These are phyloP conservation scores for Drosophila albomicans DNA, from an alignment of 1,140 invertebrate genomes.

Conservation along the genomic window DNA sequence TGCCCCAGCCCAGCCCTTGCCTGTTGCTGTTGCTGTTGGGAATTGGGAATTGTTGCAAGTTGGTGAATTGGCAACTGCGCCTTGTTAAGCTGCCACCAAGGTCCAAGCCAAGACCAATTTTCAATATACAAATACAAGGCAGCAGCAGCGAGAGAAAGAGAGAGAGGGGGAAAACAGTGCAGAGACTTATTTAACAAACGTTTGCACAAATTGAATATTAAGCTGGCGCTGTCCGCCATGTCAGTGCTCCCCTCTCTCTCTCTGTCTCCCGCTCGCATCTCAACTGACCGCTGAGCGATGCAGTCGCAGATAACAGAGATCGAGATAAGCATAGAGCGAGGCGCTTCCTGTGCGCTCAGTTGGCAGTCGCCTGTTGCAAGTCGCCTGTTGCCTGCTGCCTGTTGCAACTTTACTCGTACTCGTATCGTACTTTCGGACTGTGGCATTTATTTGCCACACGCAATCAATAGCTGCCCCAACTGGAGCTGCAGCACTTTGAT, in stretches of 20 bases:
- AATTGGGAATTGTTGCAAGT: slow-evolving; percentile 22
- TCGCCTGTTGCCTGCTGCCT: slow-evolving; percentile 4
- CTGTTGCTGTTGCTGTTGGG: slow-evolving; percentile 4
- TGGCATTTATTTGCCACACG: slow-evolving; percentile 77
- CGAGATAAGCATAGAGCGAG: slow-evolving; percentile 62
- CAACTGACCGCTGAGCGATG: slow-evolving; percentile 38
- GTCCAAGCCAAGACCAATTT: slow-evolving; percentile 10
- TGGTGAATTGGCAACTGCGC: slow-evolving; percentile 8
- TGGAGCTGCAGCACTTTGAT: slow-evolving; percentile 70
- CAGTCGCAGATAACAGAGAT: slow-evolving; percentile 65
- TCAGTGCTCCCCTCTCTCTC: not conserved
- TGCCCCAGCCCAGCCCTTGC: slow-evolving; percentile 6
- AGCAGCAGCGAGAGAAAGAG: slow-evolving; percentile 6
- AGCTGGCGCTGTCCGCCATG: slow-evolving; percentile 49
- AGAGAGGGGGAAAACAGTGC: not conserved
- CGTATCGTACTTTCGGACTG: slow-evolving; percentile 32
- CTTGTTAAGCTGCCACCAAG: slow-evolving; percentile 20
- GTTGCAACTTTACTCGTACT: not conserved
- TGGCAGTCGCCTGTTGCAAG: slow-evolving; percentile 19
- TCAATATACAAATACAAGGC: slow-evolving; percentile 77
- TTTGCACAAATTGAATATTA: slow-evolving; percentile 81
- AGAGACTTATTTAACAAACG: slow-evolving; percentile 61
- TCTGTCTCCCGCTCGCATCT: not conserved
- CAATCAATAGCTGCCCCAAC: slow-evolving; percentile 63
- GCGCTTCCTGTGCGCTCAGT: slow-evolving; percentile 68